Evolutionary conservation across 2,113 vertebrate species (phyloP).

Genomic region (Cettia cetti): DNA sequence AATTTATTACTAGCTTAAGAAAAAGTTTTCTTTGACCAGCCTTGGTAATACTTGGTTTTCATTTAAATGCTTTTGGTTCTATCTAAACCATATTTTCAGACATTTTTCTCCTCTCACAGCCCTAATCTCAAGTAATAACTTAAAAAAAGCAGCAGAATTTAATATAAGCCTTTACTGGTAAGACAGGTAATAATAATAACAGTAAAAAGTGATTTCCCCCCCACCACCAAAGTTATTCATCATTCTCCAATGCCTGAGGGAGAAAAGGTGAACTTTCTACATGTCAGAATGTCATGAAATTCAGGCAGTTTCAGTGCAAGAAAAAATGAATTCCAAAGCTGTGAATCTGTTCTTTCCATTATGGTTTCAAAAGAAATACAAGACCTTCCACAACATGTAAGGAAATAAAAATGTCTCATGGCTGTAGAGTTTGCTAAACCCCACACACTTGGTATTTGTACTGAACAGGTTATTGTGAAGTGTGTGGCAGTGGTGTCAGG

Average conservation of each 20-base stretch:
- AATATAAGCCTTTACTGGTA: constrained; percentile 54
- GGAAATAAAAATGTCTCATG: constrained; percentile 33
- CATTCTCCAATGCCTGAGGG: constrained; percentile 49
- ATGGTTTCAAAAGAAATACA: constrained; percentile 36
- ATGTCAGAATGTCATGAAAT: constrained; percentile 51
- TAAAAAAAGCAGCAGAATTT: constrained; percentile 51
- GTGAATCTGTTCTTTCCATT: constrained; percentile 61
- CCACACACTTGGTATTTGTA: neutral
- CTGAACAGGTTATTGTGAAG: neutral
- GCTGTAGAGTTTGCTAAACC: neutral
- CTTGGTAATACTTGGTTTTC: constrained; percentile 17
- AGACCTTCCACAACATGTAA: neutral
- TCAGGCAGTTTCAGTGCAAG: constrained; percentile 37
- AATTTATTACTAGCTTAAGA: neutral
- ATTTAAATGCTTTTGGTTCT: constrained; percentile 50
- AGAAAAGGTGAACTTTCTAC: constrained; percentile 59
- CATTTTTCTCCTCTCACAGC: neutral
- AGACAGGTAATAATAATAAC: constrained; percentile 63
- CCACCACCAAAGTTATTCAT: constrained; percentile 36
- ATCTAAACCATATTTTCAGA: constrained; percentile 52
- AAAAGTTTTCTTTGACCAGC: neutral
- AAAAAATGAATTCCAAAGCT: constrained; percentile 43
- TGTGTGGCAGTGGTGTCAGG: neutral
- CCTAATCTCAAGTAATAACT: constrained; percentile 57
- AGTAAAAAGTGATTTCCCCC: constrained; percentile 46